Percentiles rank a stretch among this genome's conserved stretches.
Conservation (phyloP, 2,113 vertebrate species). For the Misgurnus mizolepis region DNA sequence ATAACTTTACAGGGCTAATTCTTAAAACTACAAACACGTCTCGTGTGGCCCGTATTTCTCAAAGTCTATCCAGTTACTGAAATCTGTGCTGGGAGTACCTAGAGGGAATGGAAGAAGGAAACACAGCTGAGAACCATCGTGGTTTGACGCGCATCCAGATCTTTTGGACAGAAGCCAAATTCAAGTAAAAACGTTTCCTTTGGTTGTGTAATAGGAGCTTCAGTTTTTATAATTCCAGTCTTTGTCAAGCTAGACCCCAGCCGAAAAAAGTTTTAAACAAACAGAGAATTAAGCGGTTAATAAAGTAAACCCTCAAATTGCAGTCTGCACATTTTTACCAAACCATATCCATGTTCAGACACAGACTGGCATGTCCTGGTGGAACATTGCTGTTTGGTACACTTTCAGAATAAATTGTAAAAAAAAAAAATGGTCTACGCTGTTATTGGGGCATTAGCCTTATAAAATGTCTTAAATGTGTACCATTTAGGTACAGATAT, state of each 20-base stretch:
- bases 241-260: constrained; percentile 16
- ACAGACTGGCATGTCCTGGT: background rate
- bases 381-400: background rate
- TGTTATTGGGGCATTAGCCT: no score
- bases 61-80: constrained; percentile 77
- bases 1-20: constrained; percentile 68
- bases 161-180: constrained; percentile 81
- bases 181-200: constrained; percentile 86
- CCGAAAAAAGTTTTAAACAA: constrained; percentile 6
- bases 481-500: no score
- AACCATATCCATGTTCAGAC: constrained; percentile 8
- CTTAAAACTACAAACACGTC: constrained; percentile 73
- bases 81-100: constrained; percentile 75
- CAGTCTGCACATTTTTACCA: constrained; percentile 11
- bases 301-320: constrained; percentile 25
- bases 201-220: constrained; percentile 78
- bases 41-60: constrained; percentile 62
- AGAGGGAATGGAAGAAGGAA: constrained; percentile 81
- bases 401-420: no score
- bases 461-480: no score
- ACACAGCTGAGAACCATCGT: constrained; percentile 78
- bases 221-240: constrained; percentile 65
- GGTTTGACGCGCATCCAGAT: constrained; percentile 83
- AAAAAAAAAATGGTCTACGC: no score
- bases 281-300: constrained; percentile 20